Conservation (phyloP, 2,113 vertebrate genomes). For the Hypomesus transpacificus region DNA sequence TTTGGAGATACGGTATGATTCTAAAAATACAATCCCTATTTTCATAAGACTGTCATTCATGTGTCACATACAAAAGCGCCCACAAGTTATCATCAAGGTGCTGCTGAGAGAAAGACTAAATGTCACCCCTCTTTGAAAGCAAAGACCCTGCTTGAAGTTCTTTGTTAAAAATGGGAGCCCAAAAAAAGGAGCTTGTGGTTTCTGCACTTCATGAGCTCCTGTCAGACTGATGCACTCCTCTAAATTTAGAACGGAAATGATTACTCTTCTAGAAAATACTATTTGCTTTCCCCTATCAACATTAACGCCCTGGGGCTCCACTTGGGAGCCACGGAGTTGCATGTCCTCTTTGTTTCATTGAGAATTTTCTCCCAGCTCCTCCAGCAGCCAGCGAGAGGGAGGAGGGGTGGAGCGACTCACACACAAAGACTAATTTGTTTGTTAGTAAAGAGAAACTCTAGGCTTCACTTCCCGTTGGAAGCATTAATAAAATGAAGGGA, state of each 20-base stretch:
- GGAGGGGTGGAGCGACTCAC: slow-evolving; percentile 62
- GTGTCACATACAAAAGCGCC: background rate
- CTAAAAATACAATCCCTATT: background rate
- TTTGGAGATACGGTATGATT: background rate
- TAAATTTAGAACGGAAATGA: slow-evolving; percentile 73
- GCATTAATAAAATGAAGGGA: slow-evolving; percentile 70
- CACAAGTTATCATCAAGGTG: slow-evolving; percentile 1
- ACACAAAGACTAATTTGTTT: slow-evolving; percentile 80
- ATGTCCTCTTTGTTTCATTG: slow-evolving; percentile 76
- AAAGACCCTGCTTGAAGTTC: slow-evolving; percentile 37
- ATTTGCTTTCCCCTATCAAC: slow-evolving; percentile 72
- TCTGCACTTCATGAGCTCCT: slow-evolving; percentile 58
- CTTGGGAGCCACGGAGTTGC: slow-evolving; percentile 65
- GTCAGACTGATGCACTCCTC: slow-evolving; percentile 51
- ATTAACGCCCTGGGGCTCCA: slow-evolving; percentile 63
- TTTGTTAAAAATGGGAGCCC: slow-evolving; percentile 37
- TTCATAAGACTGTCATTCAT: background rate
- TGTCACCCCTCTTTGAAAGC: slow-evolving; percentile 37
- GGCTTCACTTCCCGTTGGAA: slow-evolving; percentile 68
- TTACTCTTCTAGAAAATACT: slow-evolving; percentile 64
- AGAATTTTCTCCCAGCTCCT: slow-evolving; percentile 67
- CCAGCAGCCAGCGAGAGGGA: slow-evolving; percentile 56
- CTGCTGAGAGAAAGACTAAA: slow-evolving; percentile 20
- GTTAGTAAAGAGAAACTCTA: slow-evolving; percentile 75
- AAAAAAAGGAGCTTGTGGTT: slow-evolving; percentile 58